Evolutionary conservation across 53 echinoderm and acorn worm species (phyloP).

Genomic region (Stichopus horrens): DNA sequence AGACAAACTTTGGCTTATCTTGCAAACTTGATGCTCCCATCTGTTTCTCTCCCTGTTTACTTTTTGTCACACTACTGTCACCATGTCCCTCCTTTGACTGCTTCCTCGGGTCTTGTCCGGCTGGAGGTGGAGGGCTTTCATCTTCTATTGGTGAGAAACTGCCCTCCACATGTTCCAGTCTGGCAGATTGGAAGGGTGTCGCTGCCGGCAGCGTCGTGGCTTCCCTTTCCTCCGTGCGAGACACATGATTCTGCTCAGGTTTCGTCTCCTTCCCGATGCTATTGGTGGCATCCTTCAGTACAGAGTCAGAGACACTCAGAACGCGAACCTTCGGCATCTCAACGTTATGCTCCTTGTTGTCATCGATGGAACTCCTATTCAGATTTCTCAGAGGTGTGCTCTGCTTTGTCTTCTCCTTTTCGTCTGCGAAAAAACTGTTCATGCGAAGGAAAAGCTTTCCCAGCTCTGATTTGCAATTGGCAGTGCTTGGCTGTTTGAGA

Average conservation of each 20-base stretch:
- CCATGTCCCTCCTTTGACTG: not conserved
- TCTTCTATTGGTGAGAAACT: constrained; percentile 46
- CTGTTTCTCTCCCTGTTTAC: not conserved
- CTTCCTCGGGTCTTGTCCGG: not conserved
- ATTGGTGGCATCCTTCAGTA: constrained; percentile 30
- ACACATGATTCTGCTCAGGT: not conserved
- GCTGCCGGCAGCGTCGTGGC: not conserved
- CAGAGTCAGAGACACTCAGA: not conserved
- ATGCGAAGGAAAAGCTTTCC: constrained; percentile 19
- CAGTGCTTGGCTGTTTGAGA: not conserved
- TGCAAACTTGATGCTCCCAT: not conserved
- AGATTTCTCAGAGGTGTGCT: constrained; percentile 5
- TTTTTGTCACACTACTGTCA: not conserved
- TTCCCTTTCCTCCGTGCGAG: not conserved
- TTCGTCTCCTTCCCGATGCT: not conserved
- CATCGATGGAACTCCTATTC: not conserved
- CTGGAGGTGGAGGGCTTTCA: not conserved
- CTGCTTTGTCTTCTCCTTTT: constrained; percentile 5
- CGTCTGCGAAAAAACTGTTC: constrained; percentile 1
- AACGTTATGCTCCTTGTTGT: not conserved
- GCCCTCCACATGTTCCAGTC: constrained; percentile 36
- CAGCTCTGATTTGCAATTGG: not conserved
- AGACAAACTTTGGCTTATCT: not conserved
- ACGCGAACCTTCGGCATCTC: not conserved
- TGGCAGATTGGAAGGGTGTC: constrained; percentile 8